Base-by-base conservation (phyloP, 2,797 vertebrate genomes). In the Serranus cabrilla region DNA sequence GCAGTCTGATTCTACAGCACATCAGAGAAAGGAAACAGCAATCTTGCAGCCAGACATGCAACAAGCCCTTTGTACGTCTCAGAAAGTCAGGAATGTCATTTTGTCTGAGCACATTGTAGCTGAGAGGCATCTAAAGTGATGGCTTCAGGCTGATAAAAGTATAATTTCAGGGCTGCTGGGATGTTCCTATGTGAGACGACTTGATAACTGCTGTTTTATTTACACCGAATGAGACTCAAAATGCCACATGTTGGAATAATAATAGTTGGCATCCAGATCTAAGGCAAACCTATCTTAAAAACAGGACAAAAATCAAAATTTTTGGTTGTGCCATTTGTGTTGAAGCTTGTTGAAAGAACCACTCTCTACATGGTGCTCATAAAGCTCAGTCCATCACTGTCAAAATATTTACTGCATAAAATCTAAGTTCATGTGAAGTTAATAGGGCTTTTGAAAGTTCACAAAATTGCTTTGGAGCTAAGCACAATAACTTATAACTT, bases 31-130 rank as follows among this genome's bases (percentile, higher is more conserved):
- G 69, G 83, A 82, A 75, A 59, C 75, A 50, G 70, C 31, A 49
- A 55, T 78, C 62, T 77, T 90, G 80, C 91, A 90, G 78, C 88
- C 93, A 96, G 95, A 96, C 94, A 95, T 94, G 94, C 94, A 95
- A 74, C 86, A 87, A 85, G 43, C 18, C 45, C 3, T 85, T 80
- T 76, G 88, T 86, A 83, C 84, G 87, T 93, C 89, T 90, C 74
- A 91, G 90, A 81, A 64, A 79, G 67, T 92, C 91, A 95, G 93
- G 94, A 96, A 96, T 96, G 94, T 90, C 86, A 89, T 76, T 95
- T 91, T 91, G 94, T 95, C 95, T 95, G 88, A 85, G 90, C 86
- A 89, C 78, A 89, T 47, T 78, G 87, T 82, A 84, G 83, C 84
- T 88, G 47, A 90, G 58, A 84, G 75, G 81, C 92, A 86, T 85